Base-by-base conservation (phyloP, 2,113 vertebrate genomes). In the Zapus hudsonius region DNA sequence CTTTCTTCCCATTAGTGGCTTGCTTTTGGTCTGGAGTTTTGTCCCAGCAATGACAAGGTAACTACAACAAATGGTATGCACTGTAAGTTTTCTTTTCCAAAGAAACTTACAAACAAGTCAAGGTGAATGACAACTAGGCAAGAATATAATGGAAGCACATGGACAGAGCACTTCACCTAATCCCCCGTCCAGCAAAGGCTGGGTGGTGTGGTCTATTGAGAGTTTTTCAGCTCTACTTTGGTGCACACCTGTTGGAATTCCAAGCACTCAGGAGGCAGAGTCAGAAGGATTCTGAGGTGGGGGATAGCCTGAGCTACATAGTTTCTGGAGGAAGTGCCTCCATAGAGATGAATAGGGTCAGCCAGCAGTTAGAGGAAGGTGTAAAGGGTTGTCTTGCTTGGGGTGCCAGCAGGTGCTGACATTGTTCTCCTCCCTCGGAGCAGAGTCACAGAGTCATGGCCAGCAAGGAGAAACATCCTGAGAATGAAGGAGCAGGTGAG, bases 311-410 rank as follows among this genome's bases (percentile, higher is more conserved):
- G 25, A 61, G 25, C 59, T 25, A 61, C 59, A 61, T 23, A 61
- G 25, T 47, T 88, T 44, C 55, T n/a, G 73, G 63, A 92, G 78
- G 69, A 84, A 96, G 70, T 19, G 22, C 55, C 23, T 20, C 55
- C 29, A 69, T 38, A 42, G 4, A 52, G 27, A 66, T 8, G 27
- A 80, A 33, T 12, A 57, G 31, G 57, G 67, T 57, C 33, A 47
- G 63, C 40, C 10, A 44, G 33, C 27, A 63, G 29, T 59, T 69
- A 73, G 36, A 90, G 42, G 22, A 76, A 64, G 8, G 38, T 22
- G 33, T 19, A 87, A 47, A 87, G 27, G 22, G 7, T 70, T 73
- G n/a, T 40, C 44, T 64, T 67, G 55, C 31, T 38, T 27, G 29
- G 44, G 1, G 3, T 61, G 42, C 55, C 47, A 70, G 52, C 36